These are phyloP conservation scores for Cyprinodon diabolis DNA, from an alignment of 2,797 vertebrate genomes.

Conservation along the genomic window DNA sequence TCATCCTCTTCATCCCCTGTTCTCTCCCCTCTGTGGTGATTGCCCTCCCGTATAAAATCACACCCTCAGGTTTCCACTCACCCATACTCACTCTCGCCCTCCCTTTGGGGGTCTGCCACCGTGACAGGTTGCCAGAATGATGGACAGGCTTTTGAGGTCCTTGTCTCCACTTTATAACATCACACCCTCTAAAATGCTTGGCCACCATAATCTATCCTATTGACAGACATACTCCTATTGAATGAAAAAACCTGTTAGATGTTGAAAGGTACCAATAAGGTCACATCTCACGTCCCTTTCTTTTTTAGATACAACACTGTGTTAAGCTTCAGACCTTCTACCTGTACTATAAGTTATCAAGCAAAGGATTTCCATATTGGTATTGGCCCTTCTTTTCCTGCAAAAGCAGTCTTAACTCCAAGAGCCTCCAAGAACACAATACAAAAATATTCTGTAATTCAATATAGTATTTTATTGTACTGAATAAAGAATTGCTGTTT, in stretches of 20 bases:
- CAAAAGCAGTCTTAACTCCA: background rate
- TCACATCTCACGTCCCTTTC: constrained; percentile 18
- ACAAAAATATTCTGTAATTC: constrained; percentile 43
- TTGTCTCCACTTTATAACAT: constrained; percentile 43
- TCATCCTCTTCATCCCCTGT: constrained; percentile 65
- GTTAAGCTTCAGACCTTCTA: background rate
- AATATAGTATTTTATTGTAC: constrained; percentile 33
- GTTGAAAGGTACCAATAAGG: background rate
- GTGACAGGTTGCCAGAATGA: constrained; percentile 76
- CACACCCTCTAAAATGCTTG: constrained; percentile 36
- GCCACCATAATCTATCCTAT: constrained; percentile 55
- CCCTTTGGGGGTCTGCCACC: constrained; percentile 57
- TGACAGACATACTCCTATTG: constrained; percentile 9
- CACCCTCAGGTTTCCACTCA: constrained; percentile 68
- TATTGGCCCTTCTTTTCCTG: background rate
- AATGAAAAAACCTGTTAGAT: background rate
- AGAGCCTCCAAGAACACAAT: constrained; percentile 19
- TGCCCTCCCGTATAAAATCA: constrained; percentile 66
- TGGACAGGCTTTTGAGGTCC: constrained; percentile 64
- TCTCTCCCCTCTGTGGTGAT: constrained; percentile 55
- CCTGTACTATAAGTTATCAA: background rate
- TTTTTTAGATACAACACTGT: background rate
- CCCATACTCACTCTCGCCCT: constrained; percentile 56
- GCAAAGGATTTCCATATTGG: background rate
- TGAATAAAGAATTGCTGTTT: constrained; percentile 28